phyloP scores from a whole-genome alignment of 2,113 vertebrate species.

The Pithys albifrons region DNA sequence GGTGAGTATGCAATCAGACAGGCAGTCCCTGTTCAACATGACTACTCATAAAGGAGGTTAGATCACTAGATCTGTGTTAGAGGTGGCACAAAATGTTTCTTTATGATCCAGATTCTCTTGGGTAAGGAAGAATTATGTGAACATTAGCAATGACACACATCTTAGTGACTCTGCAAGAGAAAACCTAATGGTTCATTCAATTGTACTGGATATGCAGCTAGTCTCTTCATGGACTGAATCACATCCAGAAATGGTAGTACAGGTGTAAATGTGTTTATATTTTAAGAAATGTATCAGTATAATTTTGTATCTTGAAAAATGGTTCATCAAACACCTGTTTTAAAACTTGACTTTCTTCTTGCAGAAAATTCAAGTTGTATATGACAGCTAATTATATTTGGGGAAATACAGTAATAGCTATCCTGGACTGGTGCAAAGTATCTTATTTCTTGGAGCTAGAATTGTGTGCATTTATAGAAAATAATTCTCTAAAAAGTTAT shows the following conservation, averaged over 20 bases:
- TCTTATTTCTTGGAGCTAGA: constrained; percentile 34
- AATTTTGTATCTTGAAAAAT: background rate
- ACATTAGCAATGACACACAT: background rate
- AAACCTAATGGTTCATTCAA: background rate
- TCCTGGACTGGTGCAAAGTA: constrained; percentile 24
- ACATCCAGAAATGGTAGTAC: background rate
- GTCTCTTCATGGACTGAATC: background rate
- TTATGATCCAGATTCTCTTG: background rate
- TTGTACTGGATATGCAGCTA: background rate
- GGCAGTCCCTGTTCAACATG: background rate
- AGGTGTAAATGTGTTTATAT: background rate
- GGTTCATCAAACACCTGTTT: constrained; percentile 12
- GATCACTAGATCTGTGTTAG: background rate
- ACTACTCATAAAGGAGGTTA: background rate
- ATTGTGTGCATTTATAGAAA: constrained; percentile 32
- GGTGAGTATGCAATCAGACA: background rate
- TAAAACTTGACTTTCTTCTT: background rate
- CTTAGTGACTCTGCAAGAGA: background rate
- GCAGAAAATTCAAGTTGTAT: constrained; percentile 9
- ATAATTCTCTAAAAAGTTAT: constrained; percentile 56
- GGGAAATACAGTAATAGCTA: constrained; percentile 35
- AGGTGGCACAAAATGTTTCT: background rate
- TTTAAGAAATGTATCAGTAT: background rate
- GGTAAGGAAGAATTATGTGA: background rate
- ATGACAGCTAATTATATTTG: constrained; percentile 52